A percentile compares a stretch with the other conserved stretches of the same genome.
phyloP scores from a whole-genome alignment of 2,797 vertebrate genomes.

The Falco naumanni region DNA sequence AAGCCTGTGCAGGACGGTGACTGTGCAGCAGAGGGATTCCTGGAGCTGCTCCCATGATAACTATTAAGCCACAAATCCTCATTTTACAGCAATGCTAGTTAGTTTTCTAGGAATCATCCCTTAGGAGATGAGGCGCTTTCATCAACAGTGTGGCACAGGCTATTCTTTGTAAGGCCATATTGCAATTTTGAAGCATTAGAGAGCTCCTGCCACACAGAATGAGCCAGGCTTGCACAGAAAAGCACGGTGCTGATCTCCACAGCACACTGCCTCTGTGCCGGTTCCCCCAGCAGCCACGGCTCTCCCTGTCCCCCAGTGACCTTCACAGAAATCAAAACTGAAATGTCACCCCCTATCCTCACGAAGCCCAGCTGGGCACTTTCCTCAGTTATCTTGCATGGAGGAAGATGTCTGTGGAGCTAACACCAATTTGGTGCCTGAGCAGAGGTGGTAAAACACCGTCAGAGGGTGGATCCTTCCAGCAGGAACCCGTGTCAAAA shows the following conservation, averaged over 20 bases:
- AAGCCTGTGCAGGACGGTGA: background rate
- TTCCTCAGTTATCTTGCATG: rapidly evolving
- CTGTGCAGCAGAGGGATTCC: background rate
- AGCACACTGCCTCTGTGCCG: rapidly evolving
- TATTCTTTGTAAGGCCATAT: background rate
- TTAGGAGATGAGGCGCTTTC: background rate
- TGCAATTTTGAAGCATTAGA: background rate
- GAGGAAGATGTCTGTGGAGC: background rate
- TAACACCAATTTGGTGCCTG: rapidly evolving
- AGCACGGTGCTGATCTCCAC: rapidly evolving
- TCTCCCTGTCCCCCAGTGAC: background rate
- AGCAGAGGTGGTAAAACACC: background rate
- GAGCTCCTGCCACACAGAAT: rapidly evolving
- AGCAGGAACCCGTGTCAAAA: background rate
- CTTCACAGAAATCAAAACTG: background rate
- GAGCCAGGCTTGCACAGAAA: rapidly evolving
- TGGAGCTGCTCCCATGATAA: slow-evolving; percentile 8
- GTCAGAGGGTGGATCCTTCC: rapidly evolving
- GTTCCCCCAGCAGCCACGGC: background rate
- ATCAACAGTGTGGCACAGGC: background rate
- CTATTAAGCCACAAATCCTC: slow-evolving; percentile 1
- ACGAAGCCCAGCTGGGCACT: rapidly evolving
- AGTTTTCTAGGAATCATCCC: slow-evolving; percentile 26
- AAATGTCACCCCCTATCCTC: rapidly evolving
- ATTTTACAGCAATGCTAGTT: background rate